Percentiles rank a stretch among this genome's conserved stretches.
Conservation (phyloP, 2,113 vertebrate species). For the Heterocephalus glaber region DNA sequence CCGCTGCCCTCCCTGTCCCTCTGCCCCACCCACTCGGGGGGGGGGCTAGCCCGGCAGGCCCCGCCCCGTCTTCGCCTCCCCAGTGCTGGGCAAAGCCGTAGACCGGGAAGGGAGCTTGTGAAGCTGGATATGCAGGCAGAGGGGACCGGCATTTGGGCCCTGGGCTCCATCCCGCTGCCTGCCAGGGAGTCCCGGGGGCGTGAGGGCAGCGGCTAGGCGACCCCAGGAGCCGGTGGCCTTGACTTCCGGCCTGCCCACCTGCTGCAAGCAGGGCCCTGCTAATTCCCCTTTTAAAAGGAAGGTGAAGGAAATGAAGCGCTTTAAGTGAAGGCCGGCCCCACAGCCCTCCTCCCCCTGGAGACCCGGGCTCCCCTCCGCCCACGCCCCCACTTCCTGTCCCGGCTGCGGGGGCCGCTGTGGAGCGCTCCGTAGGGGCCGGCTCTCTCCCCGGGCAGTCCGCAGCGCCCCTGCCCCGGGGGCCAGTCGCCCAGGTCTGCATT, state of each 20-base stretch:
- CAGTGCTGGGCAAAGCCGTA: no score
- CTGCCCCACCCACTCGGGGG: background rate
- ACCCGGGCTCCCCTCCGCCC: background rate
- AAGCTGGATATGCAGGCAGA: no score
- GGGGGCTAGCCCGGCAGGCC: background rate
- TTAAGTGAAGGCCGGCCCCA: background rate
- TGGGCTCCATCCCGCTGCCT: background rate
- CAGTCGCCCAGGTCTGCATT: fast-evolving
- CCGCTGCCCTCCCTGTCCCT: background rate
- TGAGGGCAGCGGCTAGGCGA: background rate
- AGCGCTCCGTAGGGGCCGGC: no score
- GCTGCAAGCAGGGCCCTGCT: background rate
- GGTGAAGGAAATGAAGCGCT: background rate
- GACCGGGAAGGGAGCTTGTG: no score
- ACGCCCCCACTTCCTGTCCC: background rate
- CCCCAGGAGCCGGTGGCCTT: background rate
- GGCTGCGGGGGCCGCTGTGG: no score
- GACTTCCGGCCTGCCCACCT: background rate
- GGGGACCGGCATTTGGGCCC: no score
- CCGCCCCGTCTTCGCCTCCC: slow-evolving; percentile 3
- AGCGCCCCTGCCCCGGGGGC: background rate
- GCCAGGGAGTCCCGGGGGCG: background rate
- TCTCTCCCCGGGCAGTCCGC: background rate
- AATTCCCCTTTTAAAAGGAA: background rate
- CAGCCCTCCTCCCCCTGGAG: background rate